phyloP scores from a whole-genome alignment of 2,888 invertebrate genomes.

The Parnassius apollo region DNA sequence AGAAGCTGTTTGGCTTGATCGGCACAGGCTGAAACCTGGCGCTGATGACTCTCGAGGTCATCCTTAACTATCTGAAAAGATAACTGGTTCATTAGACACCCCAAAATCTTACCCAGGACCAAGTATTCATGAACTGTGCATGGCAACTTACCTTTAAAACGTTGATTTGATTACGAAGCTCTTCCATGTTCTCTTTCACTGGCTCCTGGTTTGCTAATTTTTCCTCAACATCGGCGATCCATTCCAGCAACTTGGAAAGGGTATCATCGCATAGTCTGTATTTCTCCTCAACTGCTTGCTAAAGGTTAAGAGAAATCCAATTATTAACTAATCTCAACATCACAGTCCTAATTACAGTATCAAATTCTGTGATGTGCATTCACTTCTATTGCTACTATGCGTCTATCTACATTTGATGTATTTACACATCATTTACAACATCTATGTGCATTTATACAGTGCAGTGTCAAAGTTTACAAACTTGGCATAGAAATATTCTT shows the following conservation, averaged over 20 bases:
- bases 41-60: slow-evolving; percentile 92
- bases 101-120: too few relatives aligned
- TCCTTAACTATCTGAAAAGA: slow-evolving; percentile 89
- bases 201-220: slow-evolving; percentile 92
- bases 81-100: too few relatives aligned
- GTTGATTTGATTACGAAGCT: slow-evolving; percentile 93
- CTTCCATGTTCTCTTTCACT: slow-evolving; percentile 92
- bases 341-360: slow-evolving; percentile 9
- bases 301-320: slow-evolving; percentile 50
- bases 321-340: slow-evolving; percentile 33
- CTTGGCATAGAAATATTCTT: not conserved
- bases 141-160: slow-evolving; percentile 85
- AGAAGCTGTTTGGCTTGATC: slow-evolving; percentile 95
- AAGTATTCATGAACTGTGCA: too few relatives aligned
- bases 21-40: slow-evolving; percentile 91
- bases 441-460: slow-evolving; percentile 24
- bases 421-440: slow-evolving; percentile 24
- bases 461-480: slow-evolving; percentile 6
- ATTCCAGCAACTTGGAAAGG: slow-evolving; percentile 90
- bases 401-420: slow-evolving; percentile 38
- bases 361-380: slow-evolving; percentile 30
- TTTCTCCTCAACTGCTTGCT: slow-evolving; percentile 98
- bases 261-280: slow-evolving; percentile 95
- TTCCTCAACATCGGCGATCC: slow-evolving; percentile 92
- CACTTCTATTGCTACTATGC: slow-evolving; percentile 40